Conservation (phyloP, 1,140 invertebrate genomes). For the Laodelphax striatellus region DNA sequence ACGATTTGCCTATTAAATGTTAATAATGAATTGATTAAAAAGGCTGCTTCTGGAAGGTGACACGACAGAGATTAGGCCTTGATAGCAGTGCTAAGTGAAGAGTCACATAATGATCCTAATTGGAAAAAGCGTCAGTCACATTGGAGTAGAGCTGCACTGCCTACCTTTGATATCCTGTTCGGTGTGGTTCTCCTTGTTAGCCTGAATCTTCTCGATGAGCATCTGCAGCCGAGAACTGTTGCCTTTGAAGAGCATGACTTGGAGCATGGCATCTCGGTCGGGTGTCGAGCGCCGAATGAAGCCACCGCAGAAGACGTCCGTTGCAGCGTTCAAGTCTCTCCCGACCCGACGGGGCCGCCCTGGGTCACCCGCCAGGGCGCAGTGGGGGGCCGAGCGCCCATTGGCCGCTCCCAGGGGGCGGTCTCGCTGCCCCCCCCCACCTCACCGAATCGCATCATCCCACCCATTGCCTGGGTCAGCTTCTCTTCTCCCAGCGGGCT, state of each 20-base stretch:
- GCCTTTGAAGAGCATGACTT: conserved; percentile 62
- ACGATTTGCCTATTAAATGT: no score
- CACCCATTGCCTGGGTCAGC: neutral
- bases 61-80: no score
- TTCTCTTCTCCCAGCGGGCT: conserved; percentile 6
- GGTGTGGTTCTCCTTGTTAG: conserved; percentile 52
- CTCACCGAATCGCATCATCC: neutral
- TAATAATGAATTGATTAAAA: no score
- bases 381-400: conserved; percentile 14
- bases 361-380: no score
- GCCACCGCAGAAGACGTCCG: conserved; percentile 12
- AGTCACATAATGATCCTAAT: no score
- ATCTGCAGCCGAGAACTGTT: conserved; percentile 67
- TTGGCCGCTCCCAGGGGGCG: conserved; percentile 19
- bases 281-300: conserved; percentile 26
- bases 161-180: conserved; percentile 40
- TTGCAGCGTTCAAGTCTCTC: conserved; percentile 36
- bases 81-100: no score
- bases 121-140: no score
- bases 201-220: conserved; percentile 72
- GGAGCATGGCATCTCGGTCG: conserved; percentile 22
- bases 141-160: neutral
- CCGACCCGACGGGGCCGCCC: conserved; percentile 21
- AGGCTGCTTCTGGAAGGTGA: no score
- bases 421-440: conserved; percentile 13